Evolutionary conservation across 2,797 vertebrate species (phyloP), one percentile per base, ranked within the genome.

Genomic region (Poecilia wingei): DNA sequence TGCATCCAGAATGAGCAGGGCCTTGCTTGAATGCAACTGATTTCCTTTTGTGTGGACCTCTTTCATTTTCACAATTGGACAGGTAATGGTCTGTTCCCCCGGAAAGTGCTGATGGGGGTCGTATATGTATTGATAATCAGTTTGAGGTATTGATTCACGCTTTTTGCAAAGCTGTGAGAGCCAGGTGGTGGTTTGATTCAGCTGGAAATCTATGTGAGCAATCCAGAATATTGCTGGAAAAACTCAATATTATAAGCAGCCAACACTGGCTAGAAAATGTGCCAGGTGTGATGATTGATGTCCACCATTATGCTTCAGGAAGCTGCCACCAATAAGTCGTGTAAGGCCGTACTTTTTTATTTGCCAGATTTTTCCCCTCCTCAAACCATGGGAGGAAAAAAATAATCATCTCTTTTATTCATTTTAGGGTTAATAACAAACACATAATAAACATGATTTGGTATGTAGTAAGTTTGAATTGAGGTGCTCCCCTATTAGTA

Each of bases 1-100:
- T 94, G 88, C 91, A 94, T 93, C 78, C 76, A 82, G 83, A 94
- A 91, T 88, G 83, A 92, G 85, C 80, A 76, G 82, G 51, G 79
- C 41, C 75, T 4, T 75, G 69, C 71, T 86, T 78, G 75, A 86
- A 87, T 84, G 64, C 80, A 66, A 74, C 76, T 51, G 79, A 82
- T 86, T 90, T 82, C 80, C 61, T 88, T 84, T 83, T 80, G 55
- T 79, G 74, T 45, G 28, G 43, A 49, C 76, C 77, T 75, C 72
- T 75, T 78, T 72, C 39, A 18, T 75, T 91, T 79, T 82, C 73
- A 80, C 84, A 81, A 78, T 87, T 75, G 73, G 61, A 49, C 47
- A 45, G 84, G 80, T 87, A 75, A 84, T 90, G 77, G 74, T 81
- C 75, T 75, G 0, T 66, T 39, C 46, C 28, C 12, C 20, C 53